phyloP scores from a whole-genome alignment of 2,797 vertebrate genomes.

The Sphenopsis melanotis region DNA sequence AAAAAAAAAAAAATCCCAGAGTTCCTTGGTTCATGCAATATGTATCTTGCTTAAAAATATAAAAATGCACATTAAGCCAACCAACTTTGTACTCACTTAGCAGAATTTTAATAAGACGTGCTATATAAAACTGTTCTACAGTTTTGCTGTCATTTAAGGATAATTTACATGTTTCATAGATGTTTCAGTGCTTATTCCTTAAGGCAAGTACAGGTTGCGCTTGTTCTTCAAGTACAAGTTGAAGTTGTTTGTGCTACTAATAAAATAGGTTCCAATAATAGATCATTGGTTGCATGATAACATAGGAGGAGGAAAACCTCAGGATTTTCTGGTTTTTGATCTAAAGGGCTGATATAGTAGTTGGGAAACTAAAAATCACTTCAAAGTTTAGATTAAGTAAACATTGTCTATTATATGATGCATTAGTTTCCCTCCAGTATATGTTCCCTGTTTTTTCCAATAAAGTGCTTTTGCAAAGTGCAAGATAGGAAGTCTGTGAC shows the following conservation, averaged over 20 bases:
- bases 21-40: background rate
- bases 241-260: background rate
- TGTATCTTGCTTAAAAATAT: conserved; percentile 13
- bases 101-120: background rate
- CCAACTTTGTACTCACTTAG: background rate
- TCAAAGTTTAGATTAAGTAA: background rate
- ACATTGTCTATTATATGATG: background rate
- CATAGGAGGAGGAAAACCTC: background rate
- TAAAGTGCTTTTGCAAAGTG: background rate
- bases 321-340: conserved; percentile 5
- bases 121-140: background rate
- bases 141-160: background rate
- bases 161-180: background rate
- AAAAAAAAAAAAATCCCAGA: background rate
- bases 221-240: background rate
- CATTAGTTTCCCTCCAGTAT: background rate
- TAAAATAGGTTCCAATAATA: background rate
- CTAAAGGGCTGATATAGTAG: background rate
- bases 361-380: background rate
- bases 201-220: background rate
- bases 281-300: background rate
- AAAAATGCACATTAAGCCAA: background rate
- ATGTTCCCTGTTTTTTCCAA: background rate
- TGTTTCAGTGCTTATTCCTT: background rate
- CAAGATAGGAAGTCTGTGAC: background rate